Evolutionary conservation across 2,113 vertebrate genomes (phyloP), one percentile per base, ranked within the genome.

Genomic region (Sebastes fasciatus): DNA sequence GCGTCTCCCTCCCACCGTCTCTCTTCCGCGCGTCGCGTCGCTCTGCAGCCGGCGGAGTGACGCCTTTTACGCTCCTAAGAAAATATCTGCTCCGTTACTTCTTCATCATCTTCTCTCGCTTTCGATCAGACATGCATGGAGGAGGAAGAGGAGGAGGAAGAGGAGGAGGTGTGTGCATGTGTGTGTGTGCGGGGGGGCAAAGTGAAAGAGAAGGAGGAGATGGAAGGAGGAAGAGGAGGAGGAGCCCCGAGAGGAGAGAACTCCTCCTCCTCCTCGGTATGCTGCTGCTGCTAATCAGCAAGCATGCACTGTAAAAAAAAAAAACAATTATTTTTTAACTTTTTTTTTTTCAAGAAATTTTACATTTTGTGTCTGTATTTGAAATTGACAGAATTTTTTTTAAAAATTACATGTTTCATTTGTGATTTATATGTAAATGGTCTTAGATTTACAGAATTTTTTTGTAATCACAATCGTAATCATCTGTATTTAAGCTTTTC

Each of bases 61-160:
- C 89, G 92, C 92, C 34, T 89, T 92, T 91, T 91, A 89, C 90
- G 90, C 80, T 87, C 66, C 49, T 13, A 12, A 12, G 52, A 88
- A 84, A 63, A 74, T 23, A 52, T 58, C 10, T 62, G 34, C 61
- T 51, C 55, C 40, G 57, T 82, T 78, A 86, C 75, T 84, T 66
- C 77, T 74, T 86, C 83, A 77, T 88, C 85, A 86, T 74, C 85
- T 89, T 49, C 70, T 14, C 54, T 60, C 62, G 49, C 64, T 72
- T 62, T 73, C 23, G 73, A 63, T 61, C 70, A n/a, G 51, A 23
- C 73, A 23, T 68, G 79, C 61, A 40, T n/a, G 74, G 19, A 68
- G 83, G 46, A 72, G 76, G 76, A 48, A 75, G 88, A 21, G 82
- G 82, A n/a, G 80, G 26, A 26, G 19, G 52, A 1, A 8, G 3